Percentiles rank a stretch among this genome's conserved stretches.
These are phyloP conservation scores for Portevinia maculata DNA, from an alignment of 2,888 invertebrate genomes.

Conservation along the genomic window DNA sequence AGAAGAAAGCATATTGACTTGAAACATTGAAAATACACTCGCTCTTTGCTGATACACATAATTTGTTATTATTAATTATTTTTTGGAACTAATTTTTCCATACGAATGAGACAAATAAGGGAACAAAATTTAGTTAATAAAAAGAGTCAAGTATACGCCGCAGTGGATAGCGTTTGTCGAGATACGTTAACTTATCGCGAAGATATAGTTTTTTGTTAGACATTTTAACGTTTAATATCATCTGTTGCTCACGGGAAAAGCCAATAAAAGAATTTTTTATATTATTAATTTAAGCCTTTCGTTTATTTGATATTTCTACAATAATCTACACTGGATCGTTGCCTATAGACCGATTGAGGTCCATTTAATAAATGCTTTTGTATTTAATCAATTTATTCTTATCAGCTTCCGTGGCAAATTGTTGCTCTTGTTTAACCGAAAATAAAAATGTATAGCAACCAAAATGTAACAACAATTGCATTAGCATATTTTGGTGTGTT, in stretches of 20 bases:
- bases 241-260: slow-evolving; percentile 2
- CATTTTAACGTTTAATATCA: slow-evolving; percentile 19
- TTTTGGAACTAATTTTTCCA: slow-evolving; percentile 15
- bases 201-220: slow-evolving; percentile 34
- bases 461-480: slow-evolving; percentile 17
- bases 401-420: slow-evolving; percentile 46
- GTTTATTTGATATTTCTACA: no score
- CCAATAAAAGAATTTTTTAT: not conserved
- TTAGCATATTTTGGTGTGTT: not conserved
- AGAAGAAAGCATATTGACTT: slow-evolving; percentile 57
- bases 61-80: slow-evolving; percentile 5
- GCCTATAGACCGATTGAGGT: slow-evolving; percentile 35
- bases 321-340: slow-evolving; percentile 6
- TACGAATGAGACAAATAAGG: slow-evolving; percentile 13
- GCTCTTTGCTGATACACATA: not conserved
- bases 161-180: slow-evolving; percentile 43
- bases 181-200: slow-evolving; percentile 55
- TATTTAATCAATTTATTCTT: slow-evolving; percentile 65
- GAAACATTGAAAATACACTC: slow-evolving; percentile 38
- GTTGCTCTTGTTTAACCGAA: slow-evolving; percentile 48
- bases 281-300: not conserved
- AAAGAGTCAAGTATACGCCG: slow-evolving; percentile 66
- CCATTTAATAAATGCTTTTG: slow-evolving; percentile 49
- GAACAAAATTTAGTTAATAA: not conserved
- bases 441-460: slow-evolving; percentile 5